Percentiles rank a stretch among this genome's conserved stretches.
Evolutionary conservation across 2,797 vertebrate species (phyloP).

Genomic region (Helarctos malayanus): DNA sequence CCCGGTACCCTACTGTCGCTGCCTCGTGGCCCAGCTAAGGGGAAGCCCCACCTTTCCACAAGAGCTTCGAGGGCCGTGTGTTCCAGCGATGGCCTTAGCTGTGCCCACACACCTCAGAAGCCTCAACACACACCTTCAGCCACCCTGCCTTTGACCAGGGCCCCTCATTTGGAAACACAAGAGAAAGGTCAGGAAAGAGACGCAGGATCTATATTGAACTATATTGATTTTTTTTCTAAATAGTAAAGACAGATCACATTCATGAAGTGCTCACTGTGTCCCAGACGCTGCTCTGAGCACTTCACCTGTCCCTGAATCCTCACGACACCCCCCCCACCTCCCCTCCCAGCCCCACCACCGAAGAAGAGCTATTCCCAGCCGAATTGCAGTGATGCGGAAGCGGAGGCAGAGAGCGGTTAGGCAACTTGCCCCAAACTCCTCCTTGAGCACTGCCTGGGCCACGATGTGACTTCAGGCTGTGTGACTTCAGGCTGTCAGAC

Average conservation of each 20-base stretch:
- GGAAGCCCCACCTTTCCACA: not conserved
- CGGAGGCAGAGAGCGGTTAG: not conserved
- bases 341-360: not conserved
- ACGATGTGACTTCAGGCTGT: not conserved
- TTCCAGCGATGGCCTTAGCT: not conserved
- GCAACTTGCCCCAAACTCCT: not conserved
- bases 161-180: not conserved
- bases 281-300: not conserved
- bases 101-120: not conserved
- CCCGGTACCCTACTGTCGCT: accelerated
- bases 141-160: not conserved
- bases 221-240: not conserved
- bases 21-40: not conserved
- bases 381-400: not conserved
- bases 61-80: not conserved
- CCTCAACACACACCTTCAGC: not conserved
- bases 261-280: not conserved
- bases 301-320: not conserved
- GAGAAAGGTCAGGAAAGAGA: not conserved
- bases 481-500: not conserved
- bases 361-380: not conserved
- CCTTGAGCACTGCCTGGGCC: accelerated
- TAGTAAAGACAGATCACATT: not conserved
- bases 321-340: not conserved
- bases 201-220: not conserved